Evolutionary conservation across 2,113 vertebrate genomes (phyloP).

Genomic region (Mus musculus): DNA sequence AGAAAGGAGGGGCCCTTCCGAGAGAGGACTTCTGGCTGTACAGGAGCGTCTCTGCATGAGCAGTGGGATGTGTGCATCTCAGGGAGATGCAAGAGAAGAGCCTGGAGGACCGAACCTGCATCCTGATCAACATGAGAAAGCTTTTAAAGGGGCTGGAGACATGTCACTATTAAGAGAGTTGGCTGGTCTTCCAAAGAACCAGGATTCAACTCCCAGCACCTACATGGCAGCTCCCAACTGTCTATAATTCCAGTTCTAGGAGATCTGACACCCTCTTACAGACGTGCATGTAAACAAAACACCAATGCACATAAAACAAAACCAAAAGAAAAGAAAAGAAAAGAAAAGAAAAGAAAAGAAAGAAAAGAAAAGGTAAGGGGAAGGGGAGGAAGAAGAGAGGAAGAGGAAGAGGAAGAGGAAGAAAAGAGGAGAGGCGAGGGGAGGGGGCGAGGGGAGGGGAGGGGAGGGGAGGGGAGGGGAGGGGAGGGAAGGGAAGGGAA

Average conservation of each 20-base stretch:
- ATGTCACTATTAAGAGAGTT: background rate
- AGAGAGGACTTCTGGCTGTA: background rate
- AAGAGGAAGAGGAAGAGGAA: too few relatives aligned
- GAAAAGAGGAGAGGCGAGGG: too few relatives aligned
- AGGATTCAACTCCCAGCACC: background rate
- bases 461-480: too few relatives aligned
- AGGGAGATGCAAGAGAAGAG: background rate
- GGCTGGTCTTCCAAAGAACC: background rate
- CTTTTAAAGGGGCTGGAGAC: background rate
- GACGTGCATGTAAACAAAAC: background rate
- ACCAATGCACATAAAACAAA: background rate
- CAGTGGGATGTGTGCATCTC: accelerated
- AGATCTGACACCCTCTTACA: background rate
- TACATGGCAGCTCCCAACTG: background rate
- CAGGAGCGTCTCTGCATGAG: background rate
- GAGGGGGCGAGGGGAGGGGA: too few relatives aligned
- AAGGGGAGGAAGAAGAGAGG: too few relatives aligned
- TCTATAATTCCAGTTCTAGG: background rate
- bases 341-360: too few relatives aligned
- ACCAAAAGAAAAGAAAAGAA: too few relatives aligned
- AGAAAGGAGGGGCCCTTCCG: background rate
- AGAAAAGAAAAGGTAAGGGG: background rate
- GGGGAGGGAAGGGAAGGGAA: too few relatives aligned
- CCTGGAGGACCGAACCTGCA: background rate
- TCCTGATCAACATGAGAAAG: background rate